Percentiles rank a stretch among this genome's conserved stretches.
Conservation (phyloP, 1,140 invertebrate species). For the Drosophila teissieri region DNA sequence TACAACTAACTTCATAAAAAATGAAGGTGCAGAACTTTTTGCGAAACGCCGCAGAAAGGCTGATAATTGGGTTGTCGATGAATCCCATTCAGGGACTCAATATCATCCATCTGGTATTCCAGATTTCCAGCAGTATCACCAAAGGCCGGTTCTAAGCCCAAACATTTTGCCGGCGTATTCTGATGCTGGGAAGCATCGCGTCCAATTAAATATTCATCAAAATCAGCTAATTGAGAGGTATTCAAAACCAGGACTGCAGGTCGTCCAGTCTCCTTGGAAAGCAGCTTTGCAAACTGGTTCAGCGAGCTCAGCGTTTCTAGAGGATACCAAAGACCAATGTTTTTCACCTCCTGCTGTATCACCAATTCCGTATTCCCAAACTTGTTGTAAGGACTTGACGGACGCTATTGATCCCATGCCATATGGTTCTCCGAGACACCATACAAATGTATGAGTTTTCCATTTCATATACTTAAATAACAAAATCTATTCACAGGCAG, state of each 20-base stretch:
- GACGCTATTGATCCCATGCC: conserved; percentile 14
- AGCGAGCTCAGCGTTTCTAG: conserved; percentile 89
- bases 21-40: conserved; percentile 92
- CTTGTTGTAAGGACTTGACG: conserved; percentile 10
- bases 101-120: conserved; percentile 79
- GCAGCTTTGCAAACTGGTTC: conserved; percentile 89
- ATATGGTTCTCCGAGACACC: background rate
- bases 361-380: conserved; percentile 31
- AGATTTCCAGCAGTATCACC: conserved; percentile 79
- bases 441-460: conserved; percentile 26
- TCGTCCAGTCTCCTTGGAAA: conserved; percentile 90
- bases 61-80: conserved; percentile 94
- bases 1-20: conserved; percentile 11
- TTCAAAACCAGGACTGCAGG: conserved; percentile 86
- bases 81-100: conserved; percentile 86
- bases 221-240: conserved; percentile 86
- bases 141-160: conserved; percentile 67
- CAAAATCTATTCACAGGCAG: background rate
- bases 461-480: background rate
- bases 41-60: conserved; percentile 93
- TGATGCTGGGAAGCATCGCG: conserved; percentile 77
- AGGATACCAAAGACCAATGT: conserved; percentile 56
- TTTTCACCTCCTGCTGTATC: conserved; percentile 6
- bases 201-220: conserved; percentile 80
- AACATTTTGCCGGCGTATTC: conserved; percentile 83